Evolutionary conservation across 2,888 invertebrate genomes (phyloP).

Genomic region (Dromius quadrimaculatus): DNA sequence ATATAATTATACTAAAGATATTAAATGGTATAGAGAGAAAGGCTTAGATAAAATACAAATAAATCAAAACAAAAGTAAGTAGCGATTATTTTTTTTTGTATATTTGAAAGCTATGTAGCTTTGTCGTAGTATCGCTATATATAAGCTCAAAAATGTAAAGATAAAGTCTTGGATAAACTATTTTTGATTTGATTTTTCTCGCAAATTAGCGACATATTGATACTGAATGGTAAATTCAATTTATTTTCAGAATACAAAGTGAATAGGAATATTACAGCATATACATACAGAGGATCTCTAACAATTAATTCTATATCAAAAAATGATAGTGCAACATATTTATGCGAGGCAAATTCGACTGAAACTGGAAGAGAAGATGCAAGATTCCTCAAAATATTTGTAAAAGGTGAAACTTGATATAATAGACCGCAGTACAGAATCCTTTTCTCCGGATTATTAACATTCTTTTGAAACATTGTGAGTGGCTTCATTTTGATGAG

Average conservation of each 20-base stretch:
- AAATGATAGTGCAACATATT: slow-evolving; percentile 57
- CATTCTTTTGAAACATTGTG: too few relatives aligned
- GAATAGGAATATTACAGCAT: slow-evolving; percentile 55
- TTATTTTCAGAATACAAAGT: slow-evolving; percentile 42
- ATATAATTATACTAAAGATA: slow-evolving; percentile 67
- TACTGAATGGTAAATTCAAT: too few relatives aligned
- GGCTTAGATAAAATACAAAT: neutral
- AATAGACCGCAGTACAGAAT: too few relatives aligned
- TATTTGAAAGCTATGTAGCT: too few relatives aligned
- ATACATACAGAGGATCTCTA: slow-evolving; percentile 56
- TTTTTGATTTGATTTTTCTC: too few relatives aligned
- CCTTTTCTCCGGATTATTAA: too few relatives aligned
- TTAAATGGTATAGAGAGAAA: slow-evolving; percentile 67
- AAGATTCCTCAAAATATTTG: slow-evolving; percentile 25
- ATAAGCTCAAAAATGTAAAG: too few relatives aligned
- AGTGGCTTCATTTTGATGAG: too few relatives aligned
- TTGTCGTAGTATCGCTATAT: too few relatives aligned
- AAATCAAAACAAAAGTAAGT: neutral
- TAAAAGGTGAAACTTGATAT: too few relatives aligned
- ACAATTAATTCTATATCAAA: slow-evolving; percentile 54
- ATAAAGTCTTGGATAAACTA: too few relatives aligned
- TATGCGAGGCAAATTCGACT: slow-evolving; percentile 53
- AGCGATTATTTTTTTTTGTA: neutral
- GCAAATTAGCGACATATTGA: too few relatives aligned
- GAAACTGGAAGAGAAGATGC: slow-evolving; percentile 52